Percentiles rank a stretch among this genome's conserved stretches.
phyloP scores from a whole-genome alignment of 2,113 vertebrate genomes.

The Atherinomorus stipes region DNA sequence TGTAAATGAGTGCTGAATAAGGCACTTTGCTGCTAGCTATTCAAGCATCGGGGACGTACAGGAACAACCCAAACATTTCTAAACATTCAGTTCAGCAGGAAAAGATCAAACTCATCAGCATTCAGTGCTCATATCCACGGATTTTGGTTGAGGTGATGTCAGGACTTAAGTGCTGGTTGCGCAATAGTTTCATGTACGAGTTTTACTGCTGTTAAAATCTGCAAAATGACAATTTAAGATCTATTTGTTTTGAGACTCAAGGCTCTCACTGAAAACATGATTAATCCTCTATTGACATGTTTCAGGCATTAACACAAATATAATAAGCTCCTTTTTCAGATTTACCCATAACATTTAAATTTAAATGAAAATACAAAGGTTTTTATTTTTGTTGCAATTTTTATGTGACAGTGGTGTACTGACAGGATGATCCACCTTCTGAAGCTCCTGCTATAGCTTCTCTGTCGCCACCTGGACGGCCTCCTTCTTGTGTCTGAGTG shows the following conservation, averaged over 20 bases:
- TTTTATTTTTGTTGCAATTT: background rate
- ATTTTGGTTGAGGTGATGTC: background rate
- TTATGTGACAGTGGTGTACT: background rate
- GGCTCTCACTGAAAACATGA: background rate
- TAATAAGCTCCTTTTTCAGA: too few species aligned
- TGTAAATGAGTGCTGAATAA: background rate
- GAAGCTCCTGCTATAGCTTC: conserved; percentile 43
- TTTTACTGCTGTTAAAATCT: background rate
- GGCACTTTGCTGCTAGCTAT: background rate
- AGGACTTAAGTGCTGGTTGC: background rate
- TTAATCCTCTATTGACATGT: background rate
- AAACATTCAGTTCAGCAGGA: background rate
- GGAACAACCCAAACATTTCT: background rate
- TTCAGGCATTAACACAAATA: background rate
- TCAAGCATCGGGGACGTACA: background rate
- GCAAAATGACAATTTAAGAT: background rate
- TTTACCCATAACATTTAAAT: too few species aligned
- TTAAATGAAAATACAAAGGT: too few species aligned
- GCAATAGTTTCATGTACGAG: background rate
- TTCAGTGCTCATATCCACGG: background rate
- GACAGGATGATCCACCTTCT: conserved; percentile 10
- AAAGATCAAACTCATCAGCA: background rate
- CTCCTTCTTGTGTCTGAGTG: background rate
- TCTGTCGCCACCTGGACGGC: conserved; percentile 20
- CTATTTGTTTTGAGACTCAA: background rate